Percentiles rank a stretch among this genome's conserved stretches.
phyloP scores from a whole-genome alignment of 2,113 vertebrate genomes.

The Okapia johnstoni region DNA sequence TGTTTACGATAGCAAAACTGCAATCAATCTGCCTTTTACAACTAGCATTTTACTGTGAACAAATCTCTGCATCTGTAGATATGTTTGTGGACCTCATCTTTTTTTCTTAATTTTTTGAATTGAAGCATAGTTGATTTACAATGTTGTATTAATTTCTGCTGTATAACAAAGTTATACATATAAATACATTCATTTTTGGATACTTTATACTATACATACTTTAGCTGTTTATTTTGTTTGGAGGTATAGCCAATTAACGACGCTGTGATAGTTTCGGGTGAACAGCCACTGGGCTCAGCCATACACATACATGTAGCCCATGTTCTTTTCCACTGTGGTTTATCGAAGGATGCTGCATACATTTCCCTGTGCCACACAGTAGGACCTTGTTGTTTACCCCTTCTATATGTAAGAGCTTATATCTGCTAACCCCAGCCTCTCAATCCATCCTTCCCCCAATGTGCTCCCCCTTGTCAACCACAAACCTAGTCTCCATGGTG shows the following conservation, averaged over 20 bases:
- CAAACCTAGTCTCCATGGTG: not conserved
- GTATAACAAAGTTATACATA: not conserved
- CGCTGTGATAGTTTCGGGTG: not conserved
- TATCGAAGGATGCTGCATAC: not conserved
- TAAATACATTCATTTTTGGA: not conserved
- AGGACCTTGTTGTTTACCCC: not conserved
- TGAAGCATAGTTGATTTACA: not conserved
- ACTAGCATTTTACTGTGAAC: not conserved
- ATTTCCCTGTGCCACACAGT: not conserved
- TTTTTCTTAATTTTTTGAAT: not conserved
- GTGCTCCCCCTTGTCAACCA: not conserved
- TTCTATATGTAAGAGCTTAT: not conserved
- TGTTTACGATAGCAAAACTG: not conserved
- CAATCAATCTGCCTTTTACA: not conserved
- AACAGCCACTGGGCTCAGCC: not conserved
- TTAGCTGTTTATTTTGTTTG: not conserved
- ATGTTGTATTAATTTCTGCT: not conserved
- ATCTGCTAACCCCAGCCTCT: not conserved
- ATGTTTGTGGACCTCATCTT: not conserved
- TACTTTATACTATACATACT: not conserved
- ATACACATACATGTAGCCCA: fast-evolving
- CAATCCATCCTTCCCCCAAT: not conserved
- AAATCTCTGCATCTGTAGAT: not conserved
- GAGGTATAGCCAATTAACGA: not conserved
- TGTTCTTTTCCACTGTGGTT: not conserved